phyloP scores from a whole-genome alignment of 2,113 vertebrate genomes.

The Sapajus apella region DNA sequence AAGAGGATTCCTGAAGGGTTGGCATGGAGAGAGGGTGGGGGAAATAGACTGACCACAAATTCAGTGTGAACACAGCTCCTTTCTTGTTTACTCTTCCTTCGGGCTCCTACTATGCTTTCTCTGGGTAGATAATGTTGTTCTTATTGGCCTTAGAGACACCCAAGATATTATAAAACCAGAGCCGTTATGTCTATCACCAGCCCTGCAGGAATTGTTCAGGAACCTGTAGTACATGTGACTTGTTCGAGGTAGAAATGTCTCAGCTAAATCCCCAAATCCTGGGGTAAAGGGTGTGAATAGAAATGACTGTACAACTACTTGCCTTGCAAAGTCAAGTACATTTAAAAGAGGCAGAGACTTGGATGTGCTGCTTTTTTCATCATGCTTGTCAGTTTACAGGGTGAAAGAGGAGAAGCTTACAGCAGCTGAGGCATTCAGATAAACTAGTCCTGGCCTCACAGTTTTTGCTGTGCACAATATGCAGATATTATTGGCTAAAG shows the following conservation, averaged over 20 bases:
- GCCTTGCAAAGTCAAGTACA: constrained; percentile 19
- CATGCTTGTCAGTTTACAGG: neutral
- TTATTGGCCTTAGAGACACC: neutral
- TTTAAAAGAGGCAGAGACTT: neutral
- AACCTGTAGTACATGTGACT: neutral
- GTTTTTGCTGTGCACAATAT: neutral
- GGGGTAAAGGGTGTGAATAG: neutral
- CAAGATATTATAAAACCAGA: neutral
- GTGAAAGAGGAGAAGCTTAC: neutral
- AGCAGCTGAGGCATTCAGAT: neutral
- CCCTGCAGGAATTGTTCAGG: neutral
- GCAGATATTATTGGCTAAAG: constrained; percentile 10
- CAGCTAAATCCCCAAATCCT: constrained; percentile 28
- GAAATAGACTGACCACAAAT: neutral
- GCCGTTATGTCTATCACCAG: neutral
- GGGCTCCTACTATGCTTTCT: neutral
- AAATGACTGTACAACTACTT: neutral
- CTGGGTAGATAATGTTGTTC: neutral
- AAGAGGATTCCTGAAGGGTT: neutral
- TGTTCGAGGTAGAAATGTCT: constrained; percentile 63
- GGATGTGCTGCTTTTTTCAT: neutral
- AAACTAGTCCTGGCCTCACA: neutral
- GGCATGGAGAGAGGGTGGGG: neutral
- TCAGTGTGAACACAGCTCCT: constrained; percentile 10
- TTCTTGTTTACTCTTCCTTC: neutral